A percentile compares a stretch with the other conserved stretches of the same genome.
Evolutionary conservation across 1,140 invertebrate species (phyloP).

Genomic region (Polypedilum pembai): DNA sequence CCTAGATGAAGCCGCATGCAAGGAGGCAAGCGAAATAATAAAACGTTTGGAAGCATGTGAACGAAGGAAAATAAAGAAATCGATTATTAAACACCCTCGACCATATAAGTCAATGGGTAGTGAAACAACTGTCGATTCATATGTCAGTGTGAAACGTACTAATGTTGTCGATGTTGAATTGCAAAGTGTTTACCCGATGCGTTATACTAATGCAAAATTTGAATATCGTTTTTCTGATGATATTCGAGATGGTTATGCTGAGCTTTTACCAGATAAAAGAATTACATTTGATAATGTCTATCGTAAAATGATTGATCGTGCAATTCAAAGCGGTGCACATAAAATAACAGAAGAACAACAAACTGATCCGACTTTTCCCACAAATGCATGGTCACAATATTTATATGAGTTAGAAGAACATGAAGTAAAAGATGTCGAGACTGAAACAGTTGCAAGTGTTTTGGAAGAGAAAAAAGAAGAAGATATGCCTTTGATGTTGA

Average conservation of each 20-base stretch:
- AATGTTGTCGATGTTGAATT: conserved; percentile 57
- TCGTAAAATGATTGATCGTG: conserved; percentile 48
- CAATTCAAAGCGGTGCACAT: conserved; percentile 46
- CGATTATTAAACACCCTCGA: conserved; percentile 51
- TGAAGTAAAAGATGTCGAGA: conserved; percentile 33
- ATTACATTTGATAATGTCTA: conserved; percentile 50
- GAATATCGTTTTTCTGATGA: conserved; percentile 46
- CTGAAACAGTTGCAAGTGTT: conserved; percentile 31
- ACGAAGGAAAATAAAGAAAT: conserved; percentile 52
- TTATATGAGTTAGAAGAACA: conserved; percentile 44
- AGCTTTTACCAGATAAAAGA: conserved; percentile 50
- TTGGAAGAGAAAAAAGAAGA: conserved; percentile 37
- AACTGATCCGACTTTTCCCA: conserved; percentile 54
- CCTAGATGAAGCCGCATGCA: conserved; percentile 44
- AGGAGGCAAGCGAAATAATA: conserved; percentile 47
- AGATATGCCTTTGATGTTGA: conserved; percentile 36
- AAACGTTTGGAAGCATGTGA: conserved; percentile 54
- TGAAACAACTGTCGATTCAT: conserved; percentile 52
- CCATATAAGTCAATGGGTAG: conserved; percentile 57
- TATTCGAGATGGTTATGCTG: conserved; percentile 57
- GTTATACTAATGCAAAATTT: conserved; percentile 45
- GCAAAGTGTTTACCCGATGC: conserved; percentile 51
- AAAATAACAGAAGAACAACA: conserved; percentile 49
- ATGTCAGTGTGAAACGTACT: conserved; percentile 47
- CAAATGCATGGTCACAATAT: conserved; percentile 60